Conservation (phyloP, 2,888 invertebrate species). For the Xestia rhomboidea region DNA sequence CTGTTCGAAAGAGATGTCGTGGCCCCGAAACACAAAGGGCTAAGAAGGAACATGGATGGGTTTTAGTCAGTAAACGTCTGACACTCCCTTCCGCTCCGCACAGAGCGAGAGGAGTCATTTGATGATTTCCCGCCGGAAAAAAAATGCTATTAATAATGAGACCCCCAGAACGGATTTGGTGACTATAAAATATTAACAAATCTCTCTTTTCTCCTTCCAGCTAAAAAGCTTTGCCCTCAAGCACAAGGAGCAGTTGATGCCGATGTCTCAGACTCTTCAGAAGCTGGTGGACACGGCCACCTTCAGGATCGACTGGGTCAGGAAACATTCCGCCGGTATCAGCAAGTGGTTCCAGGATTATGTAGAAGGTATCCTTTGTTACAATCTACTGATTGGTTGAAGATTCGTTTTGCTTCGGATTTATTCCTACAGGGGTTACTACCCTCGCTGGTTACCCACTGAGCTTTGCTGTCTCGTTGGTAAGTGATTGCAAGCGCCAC, state of each 20-base stretch:
- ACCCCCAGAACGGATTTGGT: neutral
- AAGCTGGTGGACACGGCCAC: conserved; percentile 85
- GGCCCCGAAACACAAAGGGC: too few species aligned
- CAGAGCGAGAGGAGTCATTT: too few species aligned
- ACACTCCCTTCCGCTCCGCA: too few species aligned
- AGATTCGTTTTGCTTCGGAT: neutral
- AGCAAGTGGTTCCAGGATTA: conserved; percentile 83
- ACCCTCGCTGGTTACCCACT: neutral
- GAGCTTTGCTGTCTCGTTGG: neutral
- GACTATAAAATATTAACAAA: neutral
- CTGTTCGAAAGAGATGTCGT: too few species aligned
- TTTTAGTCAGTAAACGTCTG: too few species aligned
- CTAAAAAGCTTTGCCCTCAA: conserved; percentile 82
- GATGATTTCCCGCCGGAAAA: too few species aligned
- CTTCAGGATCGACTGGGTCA: conserved; percentile 82
- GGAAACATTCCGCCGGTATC: conserved; percentile 76
- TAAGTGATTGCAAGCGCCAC: neutral
- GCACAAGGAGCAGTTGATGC: conserved; percentile 81
- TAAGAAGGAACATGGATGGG: too few species aligned
- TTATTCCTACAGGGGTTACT: neutral
- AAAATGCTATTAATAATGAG: neutral
- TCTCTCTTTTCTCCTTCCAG: conserved; percentile 67
- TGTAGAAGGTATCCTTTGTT: conserved; percentile 73
- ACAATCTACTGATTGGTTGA: neutral
- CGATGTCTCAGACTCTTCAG: conserved; percentile 85